phyloP scores from a whole-genome alignment of 2,888 invertebrate species.

The Hyles lineata region DNA sequence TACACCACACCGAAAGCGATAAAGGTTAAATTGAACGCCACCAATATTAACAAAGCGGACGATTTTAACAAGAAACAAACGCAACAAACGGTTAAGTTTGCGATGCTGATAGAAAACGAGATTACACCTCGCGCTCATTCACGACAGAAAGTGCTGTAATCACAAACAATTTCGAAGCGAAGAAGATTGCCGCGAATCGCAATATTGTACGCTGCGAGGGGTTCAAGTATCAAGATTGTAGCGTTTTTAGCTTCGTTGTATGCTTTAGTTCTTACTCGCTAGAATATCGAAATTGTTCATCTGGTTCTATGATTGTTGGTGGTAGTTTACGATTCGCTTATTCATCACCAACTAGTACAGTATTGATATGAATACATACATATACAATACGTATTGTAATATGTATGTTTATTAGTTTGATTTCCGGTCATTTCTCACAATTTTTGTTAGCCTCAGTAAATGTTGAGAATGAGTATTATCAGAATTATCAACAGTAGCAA shows the following conservation, averaged over 20 bases:
- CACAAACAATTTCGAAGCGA: slow-evolving; percentile 72
- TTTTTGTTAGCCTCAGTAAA: too few species aligned
- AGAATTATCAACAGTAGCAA: too few species aligned
- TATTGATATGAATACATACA: too few species aligned
- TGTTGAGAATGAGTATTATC: too few species aligned
- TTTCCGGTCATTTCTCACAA: too few species aligned
- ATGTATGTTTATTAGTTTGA: too few species aligned
- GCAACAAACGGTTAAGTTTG: slow-evolving; percentile 52
- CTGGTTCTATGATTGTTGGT: too few species aligned
- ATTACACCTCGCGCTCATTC: slow-evolving; percentile 62
- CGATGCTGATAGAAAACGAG: slow-evolving; percentile 58
- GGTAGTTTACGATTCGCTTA: too few species aligned
- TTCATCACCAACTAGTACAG: too few species aligned
- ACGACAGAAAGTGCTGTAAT: slow-evolving; percentile 67
- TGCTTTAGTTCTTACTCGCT: neutral
- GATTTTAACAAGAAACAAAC: slow-evolving; percentile 60
- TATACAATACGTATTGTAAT: too few species aligned
- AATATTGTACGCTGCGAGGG: slow-evolving; percentile 52
- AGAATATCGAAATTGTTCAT: neutral
- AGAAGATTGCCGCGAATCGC: slow-evolving; percentile 69
- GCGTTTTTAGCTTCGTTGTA: neutral
- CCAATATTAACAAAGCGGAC: slow-evolving; percentile 38
- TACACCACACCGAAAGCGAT: neutral
- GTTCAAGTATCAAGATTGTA: slow-evolving; percentile 32
- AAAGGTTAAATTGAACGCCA: slow-evolving; percentile 18